These are phyloP conservation scores for Drosophila subobscura DNA, from an alignment of 1,140 invertebrate genomes.

Conservation along the genomic window DNA sequence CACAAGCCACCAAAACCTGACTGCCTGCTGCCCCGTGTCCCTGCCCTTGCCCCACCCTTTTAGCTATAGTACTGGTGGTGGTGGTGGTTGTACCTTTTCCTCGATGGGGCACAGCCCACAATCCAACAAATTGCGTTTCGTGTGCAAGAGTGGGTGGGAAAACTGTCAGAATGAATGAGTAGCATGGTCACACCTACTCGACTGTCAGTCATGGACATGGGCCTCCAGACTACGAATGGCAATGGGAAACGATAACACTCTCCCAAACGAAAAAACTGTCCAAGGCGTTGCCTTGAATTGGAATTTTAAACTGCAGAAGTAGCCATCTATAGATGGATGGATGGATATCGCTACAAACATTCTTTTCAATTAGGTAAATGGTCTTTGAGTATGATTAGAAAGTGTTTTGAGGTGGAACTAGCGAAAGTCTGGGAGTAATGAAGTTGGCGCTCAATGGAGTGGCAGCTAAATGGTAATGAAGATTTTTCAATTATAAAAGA, in stretches of 20 bases:
- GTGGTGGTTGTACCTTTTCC: constrained; percentile 64
- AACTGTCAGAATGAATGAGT: constrained; percentile 83
- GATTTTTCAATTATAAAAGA: not conserved
- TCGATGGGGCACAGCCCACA: constrained; percentile 80
- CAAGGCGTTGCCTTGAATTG: constrained; percentile 69
- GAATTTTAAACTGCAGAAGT: constrained; percentile 56
- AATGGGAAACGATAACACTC: constrained; percentile 48
- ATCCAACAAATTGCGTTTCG: constrained; percentile 81
- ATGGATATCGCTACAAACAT: constrained; percentile 17
- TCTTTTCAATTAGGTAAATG: constrained; percentile 71
- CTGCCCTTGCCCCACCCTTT: constrained; percentile 16
- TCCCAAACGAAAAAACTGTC: constrained; percentile 33
- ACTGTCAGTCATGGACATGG: constrained; percentile 63
- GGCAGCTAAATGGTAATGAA: not conserved
- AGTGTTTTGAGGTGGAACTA: constrained; percentile 8
- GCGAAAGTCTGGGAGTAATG: constrained; percentile 11
- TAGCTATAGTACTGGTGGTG: not conserved
- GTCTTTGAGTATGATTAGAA: constrained; percentile 20
- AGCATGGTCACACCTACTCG: constrained; percentile 81
- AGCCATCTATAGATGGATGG: constrained; percentile 13
- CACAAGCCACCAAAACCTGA: constrained; percentile 61
- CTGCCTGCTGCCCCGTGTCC: constrained; percentile 7
- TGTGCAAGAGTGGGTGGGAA: constrained; percentile 81
- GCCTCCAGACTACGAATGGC: constrained; percentile 24
- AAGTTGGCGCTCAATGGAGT: no score